Evolutionary conservation across 2,888 invertebrate genomes (phyloP), one percentile per base, ranked within the genome.

Genomic region (Hofmannophila pseudospretella): DNA sequence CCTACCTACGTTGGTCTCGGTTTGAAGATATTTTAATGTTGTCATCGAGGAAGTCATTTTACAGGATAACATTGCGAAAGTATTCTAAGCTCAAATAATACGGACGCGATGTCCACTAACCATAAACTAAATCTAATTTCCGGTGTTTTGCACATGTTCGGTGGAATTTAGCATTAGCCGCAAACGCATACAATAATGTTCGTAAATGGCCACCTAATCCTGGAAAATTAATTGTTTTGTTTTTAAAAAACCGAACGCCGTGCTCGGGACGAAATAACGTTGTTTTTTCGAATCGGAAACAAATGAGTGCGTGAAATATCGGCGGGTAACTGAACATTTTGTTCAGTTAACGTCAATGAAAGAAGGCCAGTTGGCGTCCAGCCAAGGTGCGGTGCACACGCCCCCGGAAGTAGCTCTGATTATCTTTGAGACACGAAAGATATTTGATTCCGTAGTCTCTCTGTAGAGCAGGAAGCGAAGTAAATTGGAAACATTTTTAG

Each of bases 301-400:
- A 65, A 67, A 65, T 58, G 61, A 53, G 50, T 36, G 32, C 42
- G 58, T 62, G 56, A 71, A 57, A 66, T 73, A 74, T 64, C 55
- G 42, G 41, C 41, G 47, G 35, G 48, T 45, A 58, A 59, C 55
- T 54, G 59, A 65, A 61, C 73, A 72, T 73, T 71, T 67, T 57
- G 64, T 63, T 66, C 54, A 65, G 67, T 74, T 70, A 53, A 55
- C 62, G 12, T 14, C 27, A 58, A 52, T 53, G 45, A 63, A 68
- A 65, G 66, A 65, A 62, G 67, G 80, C 76, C 79, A 75, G 60
- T 68, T 82, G 82, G 82, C 73, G 23, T 25, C 12, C 19, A 16
- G 67, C 82, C 82, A 82, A 71, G 47, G 60, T 57, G 63, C 65
- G 61, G 49, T 54, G 47, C 52, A 51, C 62, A 64, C 58, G 58